Base-by-base conservation (phyloP, 2,888 invertebrate species). In the Machimus atricapillus region DNA sequence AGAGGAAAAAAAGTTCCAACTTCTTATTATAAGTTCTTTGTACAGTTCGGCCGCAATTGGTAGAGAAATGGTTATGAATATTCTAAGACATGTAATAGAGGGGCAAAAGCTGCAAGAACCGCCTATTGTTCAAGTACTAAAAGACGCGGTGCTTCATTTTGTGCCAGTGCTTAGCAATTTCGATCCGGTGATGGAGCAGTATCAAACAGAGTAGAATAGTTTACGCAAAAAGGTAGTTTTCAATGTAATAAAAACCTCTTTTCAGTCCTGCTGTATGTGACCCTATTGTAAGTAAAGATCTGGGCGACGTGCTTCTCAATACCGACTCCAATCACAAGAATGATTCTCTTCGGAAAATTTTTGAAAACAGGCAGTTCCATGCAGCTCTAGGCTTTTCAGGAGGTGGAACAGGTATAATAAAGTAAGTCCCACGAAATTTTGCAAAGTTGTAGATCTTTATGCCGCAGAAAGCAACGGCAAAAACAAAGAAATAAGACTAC, bases 11-110 rank as follows among this genome's bases (percentile, higher is more conserved):
- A 97, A 98, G 93, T 95, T 97, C 90, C 96, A 97, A 90, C 94
- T 98, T 19, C 96, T 96, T 0, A 91, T 98, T n/a, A 93, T 97
- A 40, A 98, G 98, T 88, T 97, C 97, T 85, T 92, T 97, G 83
- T 97, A 96, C 91, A 96, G 95, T 0, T 95, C 96, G 0, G 96
- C 98, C 90, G 97, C 97, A 0, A 93, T 97, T 19, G 97, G 98
- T 0, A 95, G 98, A 86, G 98, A 98, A 92, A 93, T 98, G 87
- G 93, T 96, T 0, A 90, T 98, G 0, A 96, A 98, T 92, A 94
- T 98, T 89, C 96, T 96, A 0, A 94, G 97, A 0, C 98, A 98
- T 93, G 92, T 98, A 27, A 92, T 96, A 34, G 95, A 94, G 85
- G 97, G 97, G 0, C 95, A 96, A 91, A 93, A 93, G 76, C 93